These are phyloP conservation scores for Clostera curtula DNA, from an alignment of 2,888 invertebrate species.

Conservation along the genomic window DNA sequence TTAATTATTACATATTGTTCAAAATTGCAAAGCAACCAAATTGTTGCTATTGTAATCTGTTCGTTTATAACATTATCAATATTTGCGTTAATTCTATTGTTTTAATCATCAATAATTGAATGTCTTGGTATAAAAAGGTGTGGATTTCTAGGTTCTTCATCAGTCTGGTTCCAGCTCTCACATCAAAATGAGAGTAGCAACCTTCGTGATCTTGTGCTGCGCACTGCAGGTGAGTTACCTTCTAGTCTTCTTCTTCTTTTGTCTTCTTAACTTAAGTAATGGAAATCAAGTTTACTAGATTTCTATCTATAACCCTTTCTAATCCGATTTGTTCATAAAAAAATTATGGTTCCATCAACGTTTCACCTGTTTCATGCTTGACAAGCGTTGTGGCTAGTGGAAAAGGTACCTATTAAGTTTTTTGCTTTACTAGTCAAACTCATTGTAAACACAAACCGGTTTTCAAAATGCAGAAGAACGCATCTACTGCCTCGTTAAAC, in stretches of 20 bases:
- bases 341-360: no score
- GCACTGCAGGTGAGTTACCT: slow-evolving; percentile 54
- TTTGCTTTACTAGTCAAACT: no score
- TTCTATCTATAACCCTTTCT: no score
- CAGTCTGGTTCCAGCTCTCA: slow-evolving; percentile 64
- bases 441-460: no score
- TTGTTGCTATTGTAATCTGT: slow-evolving; percentile 35
- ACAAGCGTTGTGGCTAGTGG: no score
- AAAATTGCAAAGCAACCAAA: slow-evolving; percentile 28
- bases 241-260: slow-evolving; percentile 2
- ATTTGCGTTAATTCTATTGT: slow-evolving; percentile 29
- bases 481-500: no score
- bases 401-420: no score
- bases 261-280: no score
- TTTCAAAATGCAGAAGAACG: no score
- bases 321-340: no score
- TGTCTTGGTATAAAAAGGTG: slow-evolving; percentile 48
- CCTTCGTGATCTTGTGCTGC: slow-evolving; percentile 67
- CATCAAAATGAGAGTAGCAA: slow-evolving; percentile 54
- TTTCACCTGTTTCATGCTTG: no score
- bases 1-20: slow-evolving; percentile 47
- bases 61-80: slow-evolving; percentile 32
- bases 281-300: no score
- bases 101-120: slow-evolving; percentile 24
- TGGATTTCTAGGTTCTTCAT: slow-evolving; percentile 27